Evolutionary conservation across 2,888 invertebrate genomes (phyloP).

Genomic region (Ametastegia equiseti): DNA sequence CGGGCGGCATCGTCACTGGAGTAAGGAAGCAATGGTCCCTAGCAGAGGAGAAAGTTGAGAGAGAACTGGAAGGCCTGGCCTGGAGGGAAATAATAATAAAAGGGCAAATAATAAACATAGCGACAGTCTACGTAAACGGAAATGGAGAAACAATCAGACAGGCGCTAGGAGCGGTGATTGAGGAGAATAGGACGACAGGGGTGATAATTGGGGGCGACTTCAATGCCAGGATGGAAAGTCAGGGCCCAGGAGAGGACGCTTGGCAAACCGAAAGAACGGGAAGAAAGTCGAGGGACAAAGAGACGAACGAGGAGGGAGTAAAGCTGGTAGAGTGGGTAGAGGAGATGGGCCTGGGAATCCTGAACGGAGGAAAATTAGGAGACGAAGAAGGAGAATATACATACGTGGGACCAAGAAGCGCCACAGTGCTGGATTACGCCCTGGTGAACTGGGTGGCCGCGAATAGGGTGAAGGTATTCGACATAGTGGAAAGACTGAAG

Average conservation of each 20-base stretch:
- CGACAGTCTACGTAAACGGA: constrained; percentile 18
- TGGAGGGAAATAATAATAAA: background rate
- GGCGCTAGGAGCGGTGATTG: background rate
- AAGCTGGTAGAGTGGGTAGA: constrained; percentile 48
- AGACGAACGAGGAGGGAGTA: constrained; percentile 36
- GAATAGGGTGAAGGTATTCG: constrained; percentile 33
- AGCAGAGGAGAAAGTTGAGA: background rate
- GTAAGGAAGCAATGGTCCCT: constrained; percentile 43
- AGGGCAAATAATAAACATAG: background rate
- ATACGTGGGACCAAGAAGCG: background rate
- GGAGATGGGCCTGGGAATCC: constrained; percentile 51
- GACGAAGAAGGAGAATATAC: background rate
- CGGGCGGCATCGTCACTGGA: constrained; percentile 52
- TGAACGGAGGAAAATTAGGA: constrained; percentile 39
- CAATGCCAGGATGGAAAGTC: background rate
- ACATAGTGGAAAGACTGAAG: constrained; percentile 38
- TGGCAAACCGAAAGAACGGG: constrained; percentile 25
- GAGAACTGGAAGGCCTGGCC: background rate
- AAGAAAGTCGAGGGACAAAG: constrained; percentile 5
- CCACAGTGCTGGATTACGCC: constrained; percentile 51
- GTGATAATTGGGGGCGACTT: constrained; percentile 50
- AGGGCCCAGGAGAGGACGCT: constrained; percentile 48
- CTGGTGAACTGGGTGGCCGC: constrained; percentile 10
- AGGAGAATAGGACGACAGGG: background rate
- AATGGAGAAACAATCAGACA: background rate